phyloP scores from a whole-genome alignment of 2,113 vertebrate species.

The Datnioides undecimradiatus region DNA sequence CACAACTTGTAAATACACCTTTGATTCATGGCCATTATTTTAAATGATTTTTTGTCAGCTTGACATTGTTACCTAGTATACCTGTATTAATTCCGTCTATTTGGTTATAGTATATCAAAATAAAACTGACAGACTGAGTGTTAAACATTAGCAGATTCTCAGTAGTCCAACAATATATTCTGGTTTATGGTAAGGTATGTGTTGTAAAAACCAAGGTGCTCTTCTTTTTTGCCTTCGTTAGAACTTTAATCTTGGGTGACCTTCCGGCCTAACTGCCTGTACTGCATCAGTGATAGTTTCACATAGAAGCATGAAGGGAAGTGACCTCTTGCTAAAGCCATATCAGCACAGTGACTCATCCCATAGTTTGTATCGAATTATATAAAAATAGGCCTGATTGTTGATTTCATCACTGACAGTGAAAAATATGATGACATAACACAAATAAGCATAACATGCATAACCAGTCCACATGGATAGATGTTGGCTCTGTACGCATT shows the following conservation, averaged over 20 bases:
- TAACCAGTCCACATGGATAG: constrained; percentile 2
- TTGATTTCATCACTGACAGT: constrained; percentile 19
- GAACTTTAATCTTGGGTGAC: constrained; percentile 45
- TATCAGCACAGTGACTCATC: constrained; percentile 10
- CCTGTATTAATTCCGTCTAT: constrained; percentile 5
- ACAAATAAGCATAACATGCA: too few species aligned
- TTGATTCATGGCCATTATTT: constrained; percentile 21
- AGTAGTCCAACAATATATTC: neutral
- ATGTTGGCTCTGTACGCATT: constrained; percentile 25
- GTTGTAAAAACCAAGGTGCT: neutral
- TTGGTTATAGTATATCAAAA: constrained; percentile 3
- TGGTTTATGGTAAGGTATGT: neutral
- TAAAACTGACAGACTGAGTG: constrained; percentile 12
- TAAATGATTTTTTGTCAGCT: neutral
- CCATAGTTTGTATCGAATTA: neutral
- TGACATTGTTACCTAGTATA: constrained; percentile 12
- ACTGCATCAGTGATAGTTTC: constrained; percentile 51
- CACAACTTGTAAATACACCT: constrained; percentile 12
- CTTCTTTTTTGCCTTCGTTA: constrained; percentile 42
- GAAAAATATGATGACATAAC: too few species aligned
- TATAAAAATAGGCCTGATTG: neutral
- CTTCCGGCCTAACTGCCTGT: constrained; percentile 27
- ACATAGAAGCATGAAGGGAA: constrained; percentile 32
- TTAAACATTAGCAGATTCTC: constrained; percentile 1
- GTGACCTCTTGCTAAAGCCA: constrained; percentile 36